Evolutionary conservation across 2,113 vertebrate genomes (phyloP), one percentile per base, ranked within the genome.

Genomic region (Patagioenas fasciata): DNA sequence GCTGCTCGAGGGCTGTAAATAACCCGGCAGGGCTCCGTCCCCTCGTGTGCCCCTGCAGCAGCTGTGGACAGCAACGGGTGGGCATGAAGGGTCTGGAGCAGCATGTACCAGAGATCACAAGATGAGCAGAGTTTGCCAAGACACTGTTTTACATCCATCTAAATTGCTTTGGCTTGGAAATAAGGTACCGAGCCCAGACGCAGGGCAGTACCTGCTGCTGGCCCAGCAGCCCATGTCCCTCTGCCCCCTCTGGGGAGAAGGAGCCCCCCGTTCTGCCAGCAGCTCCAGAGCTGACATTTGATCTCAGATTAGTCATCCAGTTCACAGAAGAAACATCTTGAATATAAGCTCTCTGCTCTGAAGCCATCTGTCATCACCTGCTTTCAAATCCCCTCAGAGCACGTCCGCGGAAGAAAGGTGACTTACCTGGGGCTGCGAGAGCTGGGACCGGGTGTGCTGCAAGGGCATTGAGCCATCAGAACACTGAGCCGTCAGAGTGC

Each of bases 351-450:
- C 85, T 84, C 72, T 95, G 89, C 95, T 95, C 91, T 89, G 85
- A 92, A 93, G 79, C 97, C 94, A 91, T 96, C 96, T 96, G 96
- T 93, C 88, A 85, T 85, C 70, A 44, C 84, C 88, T 77, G 86
- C 86, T 93, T 82, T 92, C 92, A 90, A 53, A 71, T 94, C 93
- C 89, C 81, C 81, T 51, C 5, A 3, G 77, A 95, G 92, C 89
- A 81, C 13, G 1, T 95, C 70, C 4, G 0, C 7, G 0, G 88
- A 34, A 54, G 77, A 71, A 73, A 80, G 85, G 53, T 67, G 70
- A 61, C 87, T 87, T 81, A 96, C 95, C 95, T 86, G 91, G 53
- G 78, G 44, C 78, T 71, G 79, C 51, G 23, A 60, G 47, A 70
- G 54, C 56, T 1, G 3, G 54, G 29, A 2, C 31, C 0, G 0